phyloP scores from a whole-genome alignment of 1,140 invertebrate species.

The Stenopsyche tienmushanensis region DNA sequence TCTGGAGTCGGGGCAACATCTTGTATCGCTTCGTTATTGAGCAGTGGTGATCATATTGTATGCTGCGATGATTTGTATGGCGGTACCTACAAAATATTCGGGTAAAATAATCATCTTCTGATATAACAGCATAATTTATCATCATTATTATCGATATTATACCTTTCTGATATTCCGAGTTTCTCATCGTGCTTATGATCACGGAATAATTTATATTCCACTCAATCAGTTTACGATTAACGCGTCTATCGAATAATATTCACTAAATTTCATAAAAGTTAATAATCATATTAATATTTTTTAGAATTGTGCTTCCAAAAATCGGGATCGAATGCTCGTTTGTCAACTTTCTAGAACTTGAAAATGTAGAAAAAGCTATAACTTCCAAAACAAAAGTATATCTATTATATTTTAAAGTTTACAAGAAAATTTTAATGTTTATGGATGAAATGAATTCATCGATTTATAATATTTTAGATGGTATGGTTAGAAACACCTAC shows the following conservation, averaged over 20 bases:
- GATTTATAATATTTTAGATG: too few species aligned
- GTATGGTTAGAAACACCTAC: slow-evolving; percentile 98
- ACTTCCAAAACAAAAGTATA: slow-evolving; percentile 37
- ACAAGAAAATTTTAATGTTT: neutral
- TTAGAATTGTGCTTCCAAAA: slow-evolving; percentile 57
- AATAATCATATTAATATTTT: too few species aligned
- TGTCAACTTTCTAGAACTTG: slow-evolving; percentile 66
- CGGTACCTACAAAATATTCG: slow-evolving; percentile 76
- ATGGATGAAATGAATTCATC: slow-evolving; percentile 29
- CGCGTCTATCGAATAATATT: too few species aligned
- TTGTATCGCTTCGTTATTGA: slow-evolving; percentile 72
- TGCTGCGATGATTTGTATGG: slow-evolving; percentile 95
- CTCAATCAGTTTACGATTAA: too few species aligned
- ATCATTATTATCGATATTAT: too few species aligned
- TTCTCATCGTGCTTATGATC: too few species aligned
- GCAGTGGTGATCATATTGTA: slow-evolving; percentile 86
- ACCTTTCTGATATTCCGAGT: too few species aligned
- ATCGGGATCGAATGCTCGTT: slow-evolving; percentile 68
- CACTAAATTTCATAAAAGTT: too few species aligned
- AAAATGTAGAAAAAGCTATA: slow-evolving; percentile 31
- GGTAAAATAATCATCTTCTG: slow-evolving; percentile 44
- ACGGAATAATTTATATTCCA: too few species aligned
- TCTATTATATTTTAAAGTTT: neutral
- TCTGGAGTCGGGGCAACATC: slow-evolving; percentile 89
- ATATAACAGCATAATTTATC: too few species aligned